These are phyloP conservation scores for Fregetta grallaria DNA, from an alignment of 2,113 vertebrate species.

Conservation along the genomic window DNA sequence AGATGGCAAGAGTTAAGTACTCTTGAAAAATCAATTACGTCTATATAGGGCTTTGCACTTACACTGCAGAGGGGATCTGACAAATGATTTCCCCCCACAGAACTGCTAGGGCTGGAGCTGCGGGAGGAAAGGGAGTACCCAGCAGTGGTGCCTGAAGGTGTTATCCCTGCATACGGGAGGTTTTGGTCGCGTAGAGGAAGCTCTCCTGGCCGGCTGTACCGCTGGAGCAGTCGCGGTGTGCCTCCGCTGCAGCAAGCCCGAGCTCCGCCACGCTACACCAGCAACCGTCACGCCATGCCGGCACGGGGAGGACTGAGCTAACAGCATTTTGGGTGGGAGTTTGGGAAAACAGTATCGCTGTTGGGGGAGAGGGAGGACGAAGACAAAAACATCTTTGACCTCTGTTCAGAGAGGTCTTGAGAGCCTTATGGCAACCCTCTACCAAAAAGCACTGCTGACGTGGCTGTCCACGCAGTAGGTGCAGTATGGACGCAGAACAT, in stretches of 20 bases:
- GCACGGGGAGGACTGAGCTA: not conserved
- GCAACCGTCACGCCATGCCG: not conserved
- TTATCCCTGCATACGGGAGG: rapidly evolving
- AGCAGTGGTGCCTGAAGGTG: not conserved
- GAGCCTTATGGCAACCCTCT: not conserved
- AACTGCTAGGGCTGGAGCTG: not conserved
- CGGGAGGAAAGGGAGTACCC: rapidly evolving
- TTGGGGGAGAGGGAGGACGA: not conserved
- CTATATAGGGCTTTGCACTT: not conserved
- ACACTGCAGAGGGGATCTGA: not conserved
- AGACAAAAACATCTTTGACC: not conserved
- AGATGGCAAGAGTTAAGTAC: not conserved
- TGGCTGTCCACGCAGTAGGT: not conserved
- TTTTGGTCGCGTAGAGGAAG: rapidly evolving
- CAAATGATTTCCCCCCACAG: not conserved
- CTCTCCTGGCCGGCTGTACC: not conserved
- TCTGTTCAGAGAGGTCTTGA: not conserved
- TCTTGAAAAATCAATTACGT: not conserved
- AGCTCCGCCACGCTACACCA: not conserved
- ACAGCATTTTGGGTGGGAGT: rapidly evolving
- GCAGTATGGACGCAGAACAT: not conserved
- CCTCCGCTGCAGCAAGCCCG: not conserved
- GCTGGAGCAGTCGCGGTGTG: not conserved
- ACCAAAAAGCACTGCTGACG: not conserved
- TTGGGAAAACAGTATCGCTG: no score